Evolutionary conservation across 2,797 vertebrate species (phyloP).

Genomic region (Myioborus miniatus): DNA sequence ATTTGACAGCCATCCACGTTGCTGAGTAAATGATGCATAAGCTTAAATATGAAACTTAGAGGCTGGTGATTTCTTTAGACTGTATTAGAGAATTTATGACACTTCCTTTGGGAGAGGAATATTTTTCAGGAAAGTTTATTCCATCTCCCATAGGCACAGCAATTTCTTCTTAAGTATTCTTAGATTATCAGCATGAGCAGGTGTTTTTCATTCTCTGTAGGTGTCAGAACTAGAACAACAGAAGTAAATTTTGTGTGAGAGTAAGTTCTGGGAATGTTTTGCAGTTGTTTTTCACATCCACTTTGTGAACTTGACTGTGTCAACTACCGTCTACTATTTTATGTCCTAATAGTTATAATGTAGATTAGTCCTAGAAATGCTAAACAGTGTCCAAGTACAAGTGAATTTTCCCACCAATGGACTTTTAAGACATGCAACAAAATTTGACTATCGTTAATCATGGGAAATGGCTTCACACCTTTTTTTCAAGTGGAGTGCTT

Average conservation of each 20-base stretch:
- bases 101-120: slow-evolving; percentile 11
- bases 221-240: neutral
- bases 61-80: slow-evolving; percentile 23
- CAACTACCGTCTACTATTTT: neutral
- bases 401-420: neutral
- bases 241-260: neutral
- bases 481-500: neutral
- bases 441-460: neutral
- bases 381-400: neutral
- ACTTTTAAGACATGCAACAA: neutral
- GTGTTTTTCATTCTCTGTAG: neutral
- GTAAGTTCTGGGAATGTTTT: neutral
- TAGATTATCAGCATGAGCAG: neutral
- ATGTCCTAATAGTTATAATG: neutral
- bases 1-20: slow-evolving; percentile 43
- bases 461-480: neutral
- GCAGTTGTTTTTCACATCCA: neutral
- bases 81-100: slow-evolving; percentile 30
- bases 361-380: neutral
- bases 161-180: neutral
- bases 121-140: neutral
- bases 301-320: neutral
- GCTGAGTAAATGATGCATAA: slow-evolving; percentile 29
- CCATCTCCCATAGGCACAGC: neutral
- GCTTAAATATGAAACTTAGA: slow-evolving; percentile 9